These are phyloP conservation scores for Athalia rosae DNA, from an alignment of 2,888 invertebrate species.

Conservation along the genomic window DNA sequence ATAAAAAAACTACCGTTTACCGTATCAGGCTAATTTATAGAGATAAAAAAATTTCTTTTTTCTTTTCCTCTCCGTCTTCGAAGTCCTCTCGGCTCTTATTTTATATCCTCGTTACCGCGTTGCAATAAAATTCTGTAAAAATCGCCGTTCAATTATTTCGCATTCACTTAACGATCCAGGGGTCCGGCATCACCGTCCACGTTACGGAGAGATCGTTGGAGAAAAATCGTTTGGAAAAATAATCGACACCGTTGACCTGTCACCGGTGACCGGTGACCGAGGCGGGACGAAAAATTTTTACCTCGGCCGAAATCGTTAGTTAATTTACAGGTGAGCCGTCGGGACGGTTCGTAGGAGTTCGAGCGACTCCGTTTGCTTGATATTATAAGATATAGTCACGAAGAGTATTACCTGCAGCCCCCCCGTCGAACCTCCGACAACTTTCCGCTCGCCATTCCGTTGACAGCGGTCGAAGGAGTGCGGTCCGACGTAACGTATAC, in stretches of 20 bases:
- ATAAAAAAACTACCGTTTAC: neutral
- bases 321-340: conserved; percentile 16
- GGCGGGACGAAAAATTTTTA: neutral
- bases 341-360: conserved; percentile 43
- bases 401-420: conserved; percentile 48
- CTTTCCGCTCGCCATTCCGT: conserved; percentile 58
- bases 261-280: conserved; percentile 41
- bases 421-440: conserved; percentile 50
- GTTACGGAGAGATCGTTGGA: no score
- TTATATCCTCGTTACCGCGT: no score
- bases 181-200: no score
- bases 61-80: no score
- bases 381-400: conserved; percentile 10
- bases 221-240: neutral
- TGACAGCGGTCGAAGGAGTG: conserved; percentile 62
- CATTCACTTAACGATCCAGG: neutral
- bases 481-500: conserved; percentile 29
- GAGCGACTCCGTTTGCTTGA: conserved; percentile 20
- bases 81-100: no score
- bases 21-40: neutral
- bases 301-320: no score
- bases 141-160: neutral
- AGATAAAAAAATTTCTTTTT: no score
- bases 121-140: no score
- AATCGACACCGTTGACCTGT: conserved; percentile 49